Evolutionary conservation across 2,888 invertebrate genomes (phyloP), one percentile per base, ranked within the genome.

Genomic region (Hermaeophaga mercurialis): DNA sequence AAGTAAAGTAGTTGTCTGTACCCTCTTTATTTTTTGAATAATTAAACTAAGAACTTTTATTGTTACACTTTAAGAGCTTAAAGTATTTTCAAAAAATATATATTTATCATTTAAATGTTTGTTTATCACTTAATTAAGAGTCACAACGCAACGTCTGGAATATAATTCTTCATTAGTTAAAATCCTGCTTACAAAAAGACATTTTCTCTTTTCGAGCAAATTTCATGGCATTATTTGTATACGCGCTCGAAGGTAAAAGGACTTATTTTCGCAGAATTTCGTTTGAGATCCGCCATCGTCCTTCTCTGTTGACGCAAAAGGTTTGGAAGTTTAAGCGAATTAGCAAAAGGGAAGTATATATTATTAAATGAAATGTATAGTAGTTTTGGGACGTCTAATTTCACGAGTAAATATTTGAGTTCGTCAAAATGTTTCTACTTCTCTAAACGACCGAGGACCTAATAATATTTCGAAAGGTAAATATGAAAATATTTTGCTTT

Each of bases 401-500:
- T 50, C 33, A n/a, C 24, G 46, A 5, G 43, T 47, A 57, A 57
- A 57, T 57, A 57, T 57, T 57, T 57, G 43, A 49, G 18, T 39
- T 34, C 39, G 49, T 41, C 47, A 47, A 45, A 57, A 54, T 39
- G 54, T 54, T 54, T 38, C 54, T 28, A 11, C 46, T 46, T 14
- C 41, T 22, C 14, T n/a, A 53, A 54, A 54, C 22, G 31, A 14
- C n/a, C 34, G 18, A 17, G 19, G 41, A 54, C 31, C 54, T 38
- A 54, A 47, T 54, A 46, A 54, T 41, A 54, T 47, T 54, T 54
- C 69, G 69, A 73, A 71, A 52, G 43, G 52, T 52, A 52, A 52
- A 52, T 52, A 72, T 72, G 71, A 73, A 73, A 72, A 73, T 68
- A 34, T 44, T 52, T 22, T 22, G 34, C 11, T 52, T 52, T 2